Conservation (phyloP, 2,888 invertebrate species). For the Tanypteryx hageni region DNA sequence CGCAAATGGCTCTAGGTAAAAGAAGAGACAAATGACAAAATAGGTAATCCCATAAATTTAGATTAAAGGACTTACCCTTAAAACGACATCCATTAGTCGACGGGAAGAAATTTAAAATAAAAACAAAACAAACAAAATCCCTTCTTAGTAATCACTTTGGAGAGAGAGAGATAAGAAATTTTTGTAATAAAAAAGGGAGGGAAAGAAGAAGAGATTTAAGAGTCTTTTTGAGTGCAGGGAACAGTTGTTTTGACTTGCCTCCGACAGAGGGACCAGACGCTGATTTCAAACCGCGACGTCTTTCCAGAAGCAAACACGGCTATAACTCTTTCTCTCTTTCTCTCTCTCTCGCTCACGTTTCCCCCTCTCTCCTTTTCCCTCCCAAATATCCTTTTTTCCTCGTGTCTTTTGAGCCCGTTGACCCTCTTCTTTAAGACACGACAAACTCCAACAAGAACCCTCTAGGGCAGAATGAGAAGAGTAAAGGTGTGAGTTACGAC, state of each 20-base stretch:
- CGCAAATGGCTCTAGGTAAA: too few relatives aligned
- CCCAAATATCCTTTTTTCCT: background rate
- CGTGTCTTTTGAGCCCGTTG: too few relatives aligned
- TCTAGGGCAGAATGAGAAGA: too few relatives aligned
- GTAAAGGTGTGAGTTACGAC: too few relatives aligned
- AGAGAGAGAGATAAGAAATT: background rate
- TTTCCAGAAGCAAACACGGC: constrained; percentile 46
- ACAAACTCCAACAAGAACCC: too few relatives aligned
- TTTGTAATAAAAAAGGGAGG: background rate
- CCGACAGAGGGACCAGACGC: constrained; percentile 39
- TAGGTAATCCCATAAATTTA: background rate
- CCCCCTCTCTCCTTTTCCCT: background rate
- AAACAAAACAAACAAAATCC: background rate
- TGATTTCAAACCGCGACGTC: constrained; percentile 54
- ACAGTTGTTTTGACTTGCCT: constrained; percentile 57
- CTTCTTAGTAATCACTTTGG: background rate
- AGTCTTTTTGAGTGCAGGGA: background rate
- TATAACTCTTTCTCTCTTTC: constrained; percentile 13
- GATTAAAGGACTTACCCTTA: background rate
- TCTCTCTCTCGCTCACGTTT: background rate
- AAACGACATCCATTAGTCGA: background rate
- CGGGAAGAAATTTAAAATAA: background rate
- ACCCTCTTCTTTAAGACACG: too few relatives aligned
- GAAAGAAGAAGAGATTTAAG: constrained; percentile 30
- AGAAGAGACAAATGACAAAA: background rate